Base-by-base conservation (phyloP, 2,113 vertebrate species). In the Oncorhynchus clarkii region DNA sequence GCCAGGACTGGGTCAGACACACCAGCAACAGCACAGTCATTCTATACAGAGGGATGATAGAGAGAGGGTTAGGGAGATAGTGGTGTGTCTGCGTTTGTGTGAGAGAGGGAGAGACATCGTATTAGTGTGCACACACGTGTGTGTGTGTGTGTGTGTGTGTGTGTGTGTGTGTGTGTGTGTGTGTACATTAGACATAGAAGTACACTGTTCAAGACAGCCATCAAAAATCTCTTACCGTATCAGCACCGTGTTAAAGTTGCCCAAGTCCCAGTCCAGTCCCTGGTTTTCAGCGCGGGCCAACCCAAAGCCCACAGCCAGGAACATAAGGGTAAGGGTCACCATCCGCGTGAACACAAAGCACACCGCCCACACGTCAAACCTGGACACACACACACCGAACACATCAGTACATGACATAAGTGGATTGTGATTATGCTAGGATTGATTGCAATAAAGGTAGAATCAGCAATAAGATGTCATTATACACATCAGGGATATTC, bases 221-320 rank as follows among this genome's bases (percentile, higher is more conserved):
- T 3, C 2, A 67, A 5, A 49, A 6, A 20, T 9, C 49, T 13
- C 7, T 68, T 89, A 98, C 97, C 97, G 95, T 88, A 97, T 95
- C 51, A 96, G 88, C 70, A 97, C 91, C 0, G 95, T 96, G 89
- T 99, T 99, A 85, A 99, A 96, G 88, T 96, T 97, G 73, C 97
- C 98, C 67, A 88, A 92, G 83, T 98, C 97, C 0, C 89, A 93
- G 74, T 98, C 95, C 3, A 99, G 89, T 0, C 85, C 87, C 87
- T 98, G 97, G 90, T 93, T 95, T 79, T 98, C 97, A 9, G 93
- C 89, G 0, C 95, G 95, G 0, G 95, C 95, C 84, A 99, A 90
- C 73, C 97, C 98, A 0, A 99, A 99, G n/a, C 96, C 96, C 0
- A 99, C 94, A 18, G 95, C 95, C 88, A 99, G 86, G 87, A 99